Percentiles rank a stretch among this genome's conserved stretches.
These are phyloP conservation scores for Apis mellifera DNA, from an alignment of 1,140 invertebrate species.

Conservation along the genomic window DNA sequence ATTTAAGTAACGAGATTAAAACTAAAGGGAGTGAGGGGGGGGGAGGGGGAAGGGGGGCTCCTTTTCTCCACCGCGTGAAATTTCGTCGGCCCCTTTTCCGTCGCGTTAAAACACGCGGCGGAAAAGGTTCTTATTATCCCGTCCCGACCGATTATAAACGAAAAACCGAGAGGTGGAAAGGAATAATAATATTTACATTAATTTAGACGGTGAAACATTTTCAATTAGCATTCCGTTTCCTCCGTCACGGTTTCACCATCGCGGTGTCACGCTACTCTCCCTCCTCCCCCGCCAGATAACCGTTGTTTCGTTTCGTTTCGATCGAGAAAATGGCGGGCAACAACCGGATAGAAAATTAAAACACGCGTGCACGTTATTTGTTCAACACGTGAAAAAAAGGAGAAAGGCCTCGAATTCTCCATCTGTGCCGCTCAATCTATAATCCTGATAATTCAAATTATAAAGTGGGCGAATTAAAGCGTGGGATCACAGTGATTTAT, in stretches of 20 bases:
- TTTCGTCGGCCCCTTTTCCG: slow-evolving; percentile 55
- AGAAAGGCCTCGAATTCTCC: too few relatives aligned
- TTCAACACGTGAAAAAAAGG: too few relatives aligned
- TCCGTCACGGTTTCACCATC: not conserved
- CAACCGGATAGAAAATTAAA: not conserved
- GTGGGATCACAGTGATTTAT: too few relatives aligned
- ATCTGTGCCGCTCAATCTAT: too few relatives aligned
- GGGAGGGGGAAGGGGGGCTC: not conserved
- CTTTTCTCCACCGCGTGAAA: slow-evolving; percentile 45
- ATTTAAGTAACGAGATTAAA: slow-evolving; percentile 69
- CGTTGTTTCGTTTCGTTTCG: slow-evolving; percentile 4
- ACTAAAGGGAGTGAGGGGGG: slow-evolving; percentile 44
- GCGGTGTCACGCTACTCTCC: not conserved
- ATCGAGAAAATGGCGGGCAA: slow-evolving; percentile 3
- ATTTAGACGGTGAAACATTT: slow-evolving; percentile 47
- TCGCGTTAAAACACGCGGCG: slow-evolving; percentile 59
- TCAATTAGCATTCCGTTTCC: slow-evolving; percentile 22
- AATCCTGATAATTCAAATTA: too few relatives aligned
- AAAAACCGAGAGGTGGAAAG: slow-evolving; percentile 53
- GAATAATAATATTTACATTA: slow-evolving; percentile 54
- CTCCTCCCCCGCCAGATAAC: not conserved
- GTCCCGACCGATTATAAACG: slow-evolving; percentile 52
- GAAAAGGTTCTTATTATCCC: slow-evolving; percentile 51
- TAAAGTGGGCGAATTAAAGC: too few relatives aligned
- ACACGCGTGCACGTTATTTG: not conserved